phyloP scores from a whole-genome alignment of 1,140 invertebrate genomes.

The Calephelis virginiensis region DNA sequence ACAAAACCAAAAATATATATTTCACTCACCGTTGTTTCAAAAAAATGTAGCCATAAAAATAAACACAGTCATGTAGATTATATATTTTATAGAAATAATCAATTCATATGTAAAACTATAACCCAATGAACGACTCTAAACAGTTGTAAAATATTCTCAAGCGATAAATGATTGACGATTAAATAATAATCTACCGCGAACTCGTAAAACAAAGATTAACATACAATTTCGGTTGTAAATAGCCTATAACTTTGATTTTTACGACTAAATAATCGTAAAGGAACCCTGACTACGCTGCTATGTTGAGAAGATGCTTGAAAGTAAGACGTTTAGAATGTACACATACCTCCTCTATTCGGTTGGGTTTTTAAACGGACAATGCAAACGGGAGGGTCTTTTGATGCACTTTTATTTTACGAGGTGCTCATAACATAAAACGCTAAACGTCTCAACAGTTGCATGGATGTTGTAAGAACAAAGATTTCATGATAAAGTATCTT shows the following conservation, averaged over 20 bases:
- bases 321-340: slow-evolving; percentile 21
- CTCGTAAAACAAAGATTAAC: slow-evolving; percentile 78
- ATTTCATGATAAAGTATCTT: slow-evolving; percentile 18
- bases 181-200: slow-evolving; percentile 72
- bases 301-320: slow-evolving; percentile 40
- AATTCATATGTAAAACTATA: slow-evolving; percentile 12
- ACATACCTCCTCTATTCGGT: slow-evolving; percentile 39
- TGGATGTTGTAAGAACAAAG: slow-evolving; percentile 45
- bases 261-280: slow-evolving; percentile 78
- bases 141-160: slow-evolving; percentile 48
- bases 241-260: slow-evolving; percentile 78
- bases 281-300: slow-evolving; percentile 55
- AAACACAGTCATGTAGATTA: too few relatives aligned
- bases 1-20: too few relatives aligned
- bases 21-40: too few relatives aligned
- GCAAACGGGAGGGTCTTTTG: slow-evolving; percentile 67
- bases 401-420: slow-evolving; percentile 78
- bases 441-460: slow-evolving; percentile 70
- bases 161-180: slow-evolving; percentile 72
- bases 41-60: too few relatives aligned
- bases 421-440: slow-evolving; percentile 73
- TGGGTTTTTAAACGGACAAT: slow-evolving; percentile 60
- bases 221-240: slow-evolving; percentile 76
- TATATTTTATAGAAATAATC: neutral
- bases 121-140: slow-evolving; percentile 34